Evolutionary conservation across 2,888 invertebrate species (phyloP).

Genomic region (Thereva unica): DNA sequence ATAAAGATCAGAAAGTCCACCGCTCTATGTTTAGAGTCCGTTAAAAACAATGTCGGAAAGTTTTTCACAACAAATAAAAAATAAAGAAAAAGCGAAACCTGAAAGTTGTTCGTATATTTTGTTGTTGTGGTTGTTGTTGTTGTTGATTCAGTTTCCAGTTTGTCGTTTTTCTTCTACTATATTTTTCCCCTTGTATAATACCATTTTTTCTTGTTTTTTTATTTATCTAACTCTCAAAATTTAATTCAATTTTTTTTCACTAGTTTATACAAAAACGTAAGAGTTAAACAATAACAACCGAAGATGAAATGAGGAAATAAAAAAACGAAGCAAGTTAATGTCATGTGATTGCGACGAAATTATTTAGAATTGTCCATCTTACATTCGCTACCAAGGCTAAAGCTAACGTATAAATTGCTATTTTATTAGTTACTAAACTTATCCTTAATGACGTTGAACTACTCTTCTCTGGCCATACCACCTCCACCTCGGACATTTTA

Average conservation of each 20-base stretch:
- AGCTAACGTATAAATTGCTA: constrained; percentile 22
- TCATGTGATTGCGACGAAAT: constrained; percentile 38
- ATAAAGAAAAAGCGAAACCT: not conserved
- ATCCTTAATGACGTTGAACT: constrained; percentile 40
- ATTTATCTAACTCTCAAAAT: not conserved
- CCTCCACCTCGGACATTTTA: constrained; percentile 90
- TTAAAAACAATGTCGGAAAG: constrained; percentile 27
- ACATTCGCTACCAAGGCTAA: constrained; percentile 18
- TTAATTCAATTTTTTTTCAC: not conserved
- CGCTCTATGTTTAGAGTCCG: constrained; percentile 6
- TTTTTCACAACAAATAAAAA: constrained; percentile 24
- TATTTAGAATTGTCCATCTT: constrained; percentile 34
- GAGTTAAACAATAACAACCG: not conserved
- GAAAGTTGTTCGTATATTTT: not conserved
- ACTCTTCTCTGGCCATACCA: constrained; percentile 69
- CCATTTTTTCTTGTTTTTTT: not conserved
- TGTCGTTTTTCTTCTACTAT: no score
- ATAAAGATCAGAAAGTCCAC: not conserved
- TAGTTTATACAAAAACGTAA: not conserved
- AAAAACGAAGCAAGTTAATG: constrained; percentile 29
- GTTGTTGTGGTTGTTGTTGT: no score
- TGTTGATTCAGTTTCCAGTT: no score
- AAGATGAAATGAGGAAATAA: not conserved
- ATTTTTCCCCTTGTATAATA: not conserved
- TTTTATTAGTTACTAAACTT: constrained; percentile 6